Evolutionary conservation across 2,888 invertebrate genomes (phyloP), one percentile per base, ranked within the genome.

Genomic region (Apodemia duryi): DNA sequence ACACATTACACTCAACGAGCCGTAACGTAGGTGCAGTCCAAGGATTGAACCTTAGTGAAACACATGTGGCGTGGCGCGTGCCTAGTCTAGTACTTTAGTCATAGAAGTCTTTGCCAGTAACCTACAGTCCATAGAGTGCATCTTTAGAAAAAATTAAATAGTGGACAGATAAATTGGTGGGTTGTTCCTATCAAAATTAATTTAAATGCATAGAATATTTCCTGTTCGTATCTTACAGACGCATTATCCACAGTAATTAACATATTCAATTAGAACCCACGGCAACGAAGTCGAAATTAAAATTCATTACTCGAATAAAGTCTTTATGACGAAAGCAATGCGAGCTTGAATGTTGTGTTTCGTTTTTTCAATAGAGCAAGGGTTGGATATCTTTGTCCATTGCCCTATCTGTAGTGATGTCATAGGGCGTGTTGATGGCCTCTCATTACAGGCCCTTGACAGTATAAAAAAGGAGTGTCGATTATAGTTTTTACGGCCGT

Each of bases 391-490:
- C 32, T 57, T 57, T 57, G 57, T 57, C 4, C 29, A 13, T 32
- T 60, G 57, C 35, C 7, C 35, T 60, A 35, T 49, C 63, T 66
- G 28, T 38, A 57, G 61, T 69, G 68, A 68, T 65, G 69, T 68
- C 68, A 66, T 65, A 65, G 57, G 64, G 63, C 32, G 64, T 76
- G 78, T 73, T 75, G 74, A 77, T 77, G 73, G 74, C 32, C 35
- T 66, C 73, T 77, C 74, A 77, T 79, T 78, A 76, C 72, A 65
- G 67, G 63, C 57, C 57, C 57, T 57, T 57, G 57, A 35, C 57
- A 35, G 35, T 32, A 49, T 49, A 54, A 57, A 57, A 32, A 32
- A 21, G 57, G 57, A 57, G 57, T 57, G 57, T 57, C 35, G 32
- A 57, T 57, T 57, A 57, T 57, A 57, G 57, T 57, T 35, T 57